Conservation (phyloP, 2,113 vertebrate genomes). For the Thamnaconus septentrionalis region DNA sequence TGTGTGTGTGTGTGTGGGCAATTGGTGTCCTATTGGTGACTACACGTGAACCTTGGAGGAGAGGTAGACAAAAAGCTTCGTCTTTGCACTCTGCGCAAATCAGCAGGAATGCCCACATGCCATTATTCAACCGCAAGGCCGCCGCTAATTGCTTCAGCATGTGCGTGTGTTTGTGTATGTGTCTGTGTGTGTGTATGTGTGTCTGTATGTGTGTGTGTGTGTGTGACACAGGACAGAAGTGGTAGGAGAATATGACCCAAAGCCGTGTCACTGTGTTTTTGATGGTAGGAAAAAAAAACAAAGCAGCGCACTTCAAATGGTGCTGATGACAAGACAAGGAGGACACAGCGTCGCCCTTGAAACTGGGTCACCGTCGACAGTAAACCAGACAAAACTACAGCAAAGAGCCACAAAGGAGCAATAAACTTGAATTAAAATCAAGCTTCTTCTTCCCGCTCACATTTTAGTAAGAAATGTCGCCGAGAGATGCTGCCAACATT, state of each 20-base stretch:
- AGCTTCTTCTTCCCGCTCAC: no score
- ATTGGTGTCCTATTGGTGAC: slow-evolving; percentile 14
- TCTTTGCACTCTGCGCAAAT: slow-evolving; percentile 63
- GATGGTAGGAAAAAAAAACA: slow-evolving; percentile 3
- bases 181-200: slow-evolving; percentile 12
- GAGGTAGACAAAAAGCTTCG: slow-evolving; percentile 54
- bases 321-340: slow-evolving; percentile 1
- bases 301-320: not conserved
- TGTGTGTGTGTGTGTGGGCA: slow-evolving; percentile 49
- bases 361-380: no score
- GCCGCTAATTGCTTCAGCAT: slow-evolving; percentile 73
- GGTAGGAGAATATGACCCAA: slow-evolving; percentile 56
- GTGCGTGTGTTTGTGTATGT: slow-evolving; percentile 35
- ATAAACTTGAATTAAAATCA: no score
- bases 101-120: slow-evolving; percentile 55
- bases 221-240: slow-evolving; percentile 39
- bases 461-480: no score
- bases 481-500: no score
- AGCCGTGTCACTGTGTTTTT: slow-evolving; percentile 52
- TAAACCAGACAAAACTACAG: no score
- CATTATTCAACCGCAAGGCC: slow-evolving; percentile 66
- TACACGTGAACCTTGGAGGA: slow-evolving; percentile 45
- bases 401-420: no score
- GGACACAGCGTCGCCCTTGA: not conserved
- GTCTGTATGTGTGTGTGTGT: slow-evolving; percentile 22